Base-by-base conservation (phyloP, 2,888 invertebrate genomes). In the Cylindroiulus punctatus region DNA sequence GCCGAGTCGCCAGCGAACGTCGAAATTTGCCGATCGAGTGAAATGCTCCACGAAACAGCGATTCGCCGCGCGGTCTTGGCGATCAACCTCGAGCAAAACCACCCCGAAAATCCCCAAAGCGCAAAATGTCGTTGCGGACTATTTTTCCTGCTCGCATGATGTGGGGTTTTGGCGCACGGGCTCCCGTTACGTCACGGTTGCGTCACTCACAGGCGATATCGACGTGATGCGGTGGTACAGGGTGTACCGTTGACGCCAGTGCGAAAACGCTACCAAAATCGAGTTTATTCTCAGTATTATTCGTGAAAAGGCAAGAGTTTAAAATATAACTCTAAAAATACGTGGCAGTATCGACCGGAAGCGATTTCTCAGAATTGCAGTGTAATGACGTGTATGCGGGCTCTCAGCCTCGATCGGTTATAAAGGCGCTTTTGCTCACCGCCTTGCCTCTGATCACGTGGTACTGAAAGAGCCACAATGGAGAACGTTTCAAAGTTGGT, bases 401-500 rank as follows among this genome's bases (percentile, higher is more conserved):
- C 52, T 57, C n/a, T 57, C 52, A 57, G 52, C n/a, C n/a, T 19
- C 17, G 14, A 57, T n/a, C n/a, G 36, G 36, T 4, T n/a, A 1
- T 17, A 57, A 57, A 57, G n/a, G 52, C 52, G 52, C 52, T 57
- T 57, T 57, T 57, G 5, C 52, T n/a, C 12, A 57, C 19, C 2
- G n/a, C 47, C 47, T 47, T 17, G 12, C 52, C 2, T 57, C 12
- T n/a, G 5, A n/a, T 57, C 52, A 57, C 52, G 81, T 36, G 81
- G 81, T 10, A 3, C 1, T 81, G 81, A 14, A 30, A 3, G 32
- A 81, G 30, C 40, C 14, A 52, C 14, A 90, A 96, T 96, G 96
- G 94, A 96, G 91, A 92, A 94, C 85, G 90, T 97, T 87, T 94
- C 96, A 86, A 93, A 94, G 90, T 91, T 96, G 89, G 94, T 97